phyloP scores from a whole-genome alignment of 2,888 invertebrate genomes.

The Oxytorus armatus region DNA sequence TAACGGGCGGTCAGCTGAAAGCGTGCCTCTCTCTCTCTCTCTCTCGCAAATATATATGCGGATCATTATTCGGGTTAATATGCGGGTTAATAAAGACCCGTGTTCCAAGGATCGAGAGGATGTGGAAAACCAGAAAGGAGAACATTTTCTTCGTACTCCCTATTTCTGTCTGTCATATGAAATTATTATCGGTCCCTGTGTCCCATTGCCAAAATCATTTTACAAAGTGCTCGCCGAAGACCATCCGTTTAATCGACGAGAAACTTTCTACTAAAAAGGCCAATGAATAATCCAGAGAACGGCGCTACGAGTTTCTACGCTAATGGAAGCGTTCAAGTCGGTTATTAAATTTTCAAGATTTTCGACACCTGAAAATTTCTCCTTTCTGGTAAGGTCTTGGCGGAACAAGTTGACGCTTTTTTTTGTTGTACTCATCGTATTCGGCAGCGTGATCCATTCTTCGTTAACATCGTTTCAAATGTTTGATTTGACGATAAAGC shows the following conservation, averaged over 20 bases:
- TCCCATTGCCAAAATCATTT: conserved; percentile 62
- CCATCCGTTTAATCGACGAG: conserved; percentile 43
- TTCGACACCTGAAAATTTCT: conserved; percentile 29
- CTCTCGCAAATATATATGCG: conserved; percentile 42
- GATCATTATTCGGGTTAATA: conserved; percentile 22
- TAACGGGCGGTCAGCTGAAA: too few species aligned
- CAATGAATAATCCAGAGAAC: conserved; percentile 45
- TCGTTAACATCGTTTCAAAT: too few species aligned
- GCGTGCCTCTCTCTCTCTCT: too few species aligned
- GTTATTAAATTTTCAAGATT: conserved; percentile 61
- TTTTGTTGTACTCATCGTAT: too few species aligned
- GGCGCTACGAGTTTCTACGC: conserved; percentile 37
- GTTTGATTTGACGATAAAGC: too few species aligned
- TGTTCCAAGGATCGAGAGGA: conserved; percentile 6
- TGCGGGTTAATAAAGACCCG: conserved; percentile 49
- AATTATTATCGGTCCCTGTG: conserved; percentile 39
- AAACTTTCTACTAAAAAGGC: conserved; percentile 42
- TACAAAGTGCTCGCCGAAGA: conserved; percentile 39
- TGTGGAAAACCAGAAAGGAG: background rate
- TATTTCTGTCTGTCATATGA: background rate
- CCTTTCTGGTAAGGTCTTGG: background rate
- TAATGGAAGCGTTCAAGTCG: conserved; percentile 59
- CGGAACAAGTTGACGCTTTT: too few species aligned
- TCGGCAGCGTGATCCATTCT: too few species aligned
- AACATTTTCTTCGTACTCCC: background rate